phyloP scores from a whole-genome alignment of 2,888 invertebrate genomes.

The Harpalus rubripes region DNA sequence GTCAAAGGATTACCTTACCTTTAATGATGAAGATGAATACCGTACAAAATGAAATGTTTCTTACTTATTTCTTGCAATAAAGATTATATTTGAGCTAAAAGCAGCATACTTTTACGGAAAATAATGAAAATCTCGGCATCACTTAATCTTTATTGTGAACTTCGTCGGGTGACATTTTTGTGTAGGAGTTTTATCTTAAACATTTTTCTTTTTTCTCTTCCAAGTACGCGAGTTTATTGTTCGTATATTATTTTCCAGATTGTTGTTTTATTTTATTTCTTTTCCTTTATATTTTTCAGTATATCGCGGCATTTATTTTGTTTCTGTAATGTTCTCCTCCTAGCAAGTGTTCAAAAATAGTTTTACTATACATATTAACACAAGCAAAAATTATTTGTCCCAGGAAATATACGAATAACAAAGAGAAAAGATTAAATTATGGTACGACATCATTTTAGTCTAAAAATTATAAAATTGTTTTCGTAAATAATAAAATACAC shows the following conservation, averaged over 20 bases:
- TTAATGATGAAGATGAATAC: too few species aligned
- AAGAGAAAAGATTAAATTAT: too few species aligned
- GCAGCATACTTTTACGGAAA: not conserved
- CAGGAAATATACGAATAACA: too few species aligned
- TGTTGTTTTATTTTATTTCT: slow-evolving; percentile 1
- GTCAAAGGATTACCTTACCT: too few species aligned
- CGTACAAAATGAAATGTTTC: not conserved
- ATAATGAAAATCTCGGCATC: not conserved
- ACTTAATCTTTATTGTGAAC: not conserved
- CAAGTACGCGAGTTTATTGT: not conserved
- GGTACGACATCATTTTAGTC: too few species aligned
- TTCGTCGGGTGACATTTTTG: not conserved
- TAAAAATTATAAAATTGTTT: too few species aligned
- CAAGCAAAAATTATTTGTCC: too few species aligned
- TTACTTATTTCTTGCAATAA: not conserved
- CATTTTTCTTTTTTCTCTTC: not conserved
- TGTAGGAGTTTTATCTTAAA: not conserved
- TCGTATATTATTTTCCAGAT: not conserved
- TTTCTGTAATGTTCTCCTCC: not conserved
- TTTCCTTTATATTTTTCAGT: not conserved
- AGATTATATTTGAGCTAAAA: not conserved
- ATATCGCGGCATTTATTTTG: not conserved
- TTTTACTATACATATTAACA: too few species aligned
- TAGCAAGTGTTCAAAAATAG: not conserved
- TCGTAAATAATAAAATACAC: too few species aligned